Evolutionary conservation across 1,140 invertebrate genomes (phyloP).

Genomic region (Euwallacea fornicatus): DNA sequence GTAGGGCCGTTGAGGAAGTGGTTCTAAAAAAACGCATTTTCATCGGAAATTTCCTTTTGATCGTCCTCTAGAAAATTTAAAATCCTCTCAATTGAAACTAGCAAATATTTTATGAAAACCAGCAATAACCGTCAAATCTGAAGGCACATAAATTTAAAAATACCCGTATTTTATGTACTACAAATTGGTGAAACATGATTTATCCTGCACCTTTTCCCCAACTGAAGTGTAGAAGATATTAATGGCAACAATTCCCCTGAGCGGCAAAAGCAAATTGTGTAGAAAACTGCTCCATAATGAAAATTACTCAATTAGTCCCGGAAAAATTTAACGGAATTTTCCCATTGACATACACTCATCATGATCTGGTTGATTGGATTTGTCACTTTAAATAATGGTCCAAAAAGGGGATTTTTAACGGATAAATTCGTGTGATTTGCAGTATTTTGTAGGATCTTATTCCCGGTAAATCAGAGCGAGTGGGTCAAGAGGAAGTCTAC

Average conservation of each 20-base stretch:
- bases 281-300: conserved; percentile 5
- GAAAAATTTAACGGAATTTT: neutral
- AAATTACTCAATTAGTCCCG: neutral
- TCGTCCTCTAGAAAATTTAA: no score
- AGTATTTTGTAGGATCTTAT: conserved; percentile 5
- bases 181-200: no score
- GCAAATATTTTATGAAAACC: no score
- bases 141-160: no score
- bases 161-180: no score
- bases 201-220: neutral
- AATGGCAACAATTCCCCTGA: neutral
- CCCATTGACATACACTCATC: neutral
- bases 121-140: no score
- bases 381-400: neutral
- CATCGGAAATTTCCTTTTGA: no score
- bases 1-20: no score
- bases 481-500: conserved; percentile 11
- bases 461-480: conserved; percentile 11
- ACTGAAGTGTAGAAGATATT: neutral
- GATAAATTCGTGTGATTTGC: neutral
- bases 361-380: neutral
- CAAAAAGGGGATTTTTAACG: no score
- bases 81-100: no score
- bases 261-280: conserved; percentile 2
- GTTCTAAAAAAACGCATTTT: no score